These are phyloP conservation scores for Alectura lathami DNA, from an alignment of 2,113 vertebrate species.

Conservation along the genomic window DNA sequence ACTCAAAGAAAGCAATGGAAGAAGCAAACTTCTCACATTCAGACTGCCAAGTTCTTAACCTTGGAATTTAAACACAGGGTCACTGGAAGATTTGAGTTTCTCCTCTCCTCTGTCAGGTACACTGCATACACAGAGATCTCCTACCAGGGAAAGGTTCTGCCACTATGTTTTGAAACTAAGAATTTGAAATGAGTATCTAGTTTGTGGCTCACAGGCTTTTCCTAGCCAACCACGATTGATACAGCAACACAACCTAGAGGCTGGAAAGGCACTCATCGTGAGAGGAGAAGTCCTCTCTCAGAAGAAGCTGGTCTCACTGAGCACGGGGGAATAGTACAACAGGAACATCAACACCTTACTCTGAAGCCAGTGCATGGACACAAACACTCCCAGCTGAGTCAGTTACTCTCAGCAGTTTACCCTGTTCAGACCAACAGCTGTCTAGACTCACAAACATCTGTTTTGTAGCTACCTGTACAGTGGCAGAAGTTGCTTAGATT, in stretches of 20 bases:
- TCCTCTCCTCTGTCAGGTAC: not conserved
- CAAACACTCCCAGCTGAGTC: not conserved
- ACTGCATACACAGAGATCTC: not conserved
- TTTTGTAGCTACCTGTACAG: not conserved
- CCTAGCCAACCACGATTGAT: not conserved
- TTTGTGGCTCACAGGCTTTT: not conserved
- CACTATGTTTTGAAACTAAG: not conserved
- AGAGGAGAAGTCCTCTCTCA: not conserved
- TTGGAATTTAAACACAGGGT: not conserved
- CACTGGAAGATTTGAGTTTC: not conserved
- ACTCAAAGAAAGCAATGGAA: not conserved
- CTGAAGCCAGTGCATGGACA: not conserved
- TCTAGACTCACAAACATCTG: not conserved
- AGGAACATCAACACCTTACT: not conserved
- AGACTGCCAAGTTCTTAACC: not conserved
- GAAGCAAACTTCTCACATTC: not conserved
- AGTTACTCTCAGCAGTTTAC: not conserved
- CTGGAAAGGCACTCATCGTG: not conserved
- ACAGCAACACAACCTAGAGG: not conserved
- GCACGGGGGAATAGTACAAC: too few relatives aligned
- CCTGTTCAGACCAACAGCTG: not conserved
- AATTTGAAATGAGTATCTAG: not conserved
- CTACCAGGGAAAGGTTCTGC: not conserved
- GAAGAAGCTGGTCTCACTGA: not conserved
- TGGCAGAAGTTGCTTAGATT: not conserved